A percentile compares a stretch with the other conserved stretches of the same genome.
phyloP scores from a whole-genome alignment of 2,113 vertebrate species.

The Pavo muticus region DNA sequence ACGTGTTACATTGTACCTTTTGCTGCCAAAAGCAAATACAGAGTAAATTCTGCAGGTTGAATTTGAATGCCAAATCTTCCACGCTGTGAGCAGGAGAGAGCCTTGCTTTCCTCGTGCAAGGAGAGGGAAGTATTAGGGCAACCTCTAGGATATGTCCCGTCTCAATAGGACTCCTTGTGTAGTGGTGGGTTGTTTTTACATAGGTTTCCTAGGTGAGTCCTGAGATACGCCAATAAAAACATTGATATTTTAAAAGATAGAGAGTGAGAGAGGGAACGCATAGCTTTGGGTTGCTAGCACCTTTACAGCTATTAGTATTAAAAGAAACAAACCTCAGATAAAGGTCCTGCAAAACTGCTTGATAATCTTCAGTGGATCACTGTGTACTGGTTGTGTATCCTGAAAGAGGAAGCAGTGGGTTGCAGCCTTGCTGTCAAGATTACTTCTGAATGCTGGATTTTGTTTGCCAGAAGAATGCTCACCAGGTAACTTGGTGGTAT shows the following conservation, averaged over 20 bases:
- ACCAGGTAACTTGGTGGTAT: neutral
- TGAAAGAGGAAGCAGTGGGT: neutral
- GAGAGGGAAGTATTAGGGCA: neutral
- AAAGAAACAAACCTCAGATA: neutral
- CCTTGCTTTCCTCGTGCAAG: neutral
- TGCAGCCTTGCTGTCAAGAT: neutral
- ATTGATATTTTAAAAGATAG: neutral
- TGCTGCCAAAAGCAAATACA: neutral
- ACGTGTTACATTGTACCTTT: fast-evolving
- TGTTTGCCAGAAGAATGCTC: neutral
- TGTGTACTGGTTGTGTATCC: neutral
- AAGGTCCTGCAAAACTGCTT: neutral
- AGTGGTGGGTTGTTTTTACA: neutral
- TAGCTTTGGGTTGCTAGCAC: neutral
- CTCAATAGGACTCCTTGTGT: neutral
- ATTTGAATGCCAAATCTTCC: neutral
- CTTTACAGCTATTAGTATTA: neutral
- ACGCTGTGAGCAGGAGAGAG: neutral
- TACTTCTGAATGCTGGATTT: neutral
- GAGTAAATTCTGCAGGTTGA: neutral
- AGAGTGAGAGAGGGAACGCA: neutral
- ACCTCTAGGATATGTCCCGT: neutral
- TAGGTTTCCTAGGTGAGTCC: neutral
- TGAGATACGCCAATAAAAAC: neutral
- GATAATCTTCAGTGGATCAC: neutral